Percentiles rank a stretch among this genome's conserved stretches.
These are phyloP conservation scores for Aspidiotus rigidus DNA, from an alignment of 2,888 invertebrate species.

Conservation along the genomic window DNA sequence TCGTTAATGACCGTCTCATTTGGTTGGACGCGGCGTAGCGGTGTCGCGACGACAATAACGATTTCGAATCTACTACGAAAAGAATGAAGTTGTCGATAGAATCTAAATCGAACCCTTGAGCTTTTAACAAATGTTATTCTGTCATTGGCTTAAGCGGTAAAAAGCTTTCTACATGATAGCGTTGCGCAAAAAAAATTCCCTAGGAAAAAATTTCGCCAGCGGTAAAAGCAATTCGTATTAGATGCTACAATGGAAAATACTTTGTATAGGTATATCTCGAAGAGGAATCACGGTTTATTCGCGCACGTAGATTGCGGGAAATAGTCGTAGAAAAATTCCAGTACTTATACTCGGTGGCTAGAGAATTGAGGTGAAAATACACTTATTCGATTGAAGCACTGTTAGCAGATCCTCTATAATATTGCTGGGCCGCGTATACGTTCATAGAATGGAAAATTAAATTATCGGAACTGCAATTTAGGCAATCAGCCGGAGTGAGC, in stretches of 20 bases:
- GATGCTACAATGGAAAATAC: not conserved
- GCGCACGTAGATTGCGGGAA: not conserved
- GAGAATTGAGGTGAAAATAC: no score
- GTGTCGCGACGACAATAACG: not conserved
- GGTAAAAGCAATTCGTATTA: not conserved
- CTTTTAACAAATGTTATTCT: conserved; percentile 26
- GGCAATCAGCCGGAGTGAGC: no score
- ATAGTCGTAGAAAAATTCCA: not conserved
- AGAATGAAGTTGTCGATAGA: conserved; percentile 15
- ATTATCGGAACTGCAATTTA: no score
- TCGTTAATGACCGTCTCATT: not conserved
- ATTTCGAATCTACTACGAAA: conserved; percentile 2
- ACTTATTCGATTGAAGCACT: no score
- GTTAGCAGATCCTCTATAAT: no score
- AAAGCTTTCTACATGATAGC: not conserved
- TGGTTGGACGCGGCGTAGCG: not conserved
- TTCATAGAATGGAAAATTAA: no score
- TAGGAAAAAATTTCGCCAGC: not conserved
- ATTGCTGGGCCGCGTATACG: no score
- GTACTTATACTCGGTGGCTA: not conserved
- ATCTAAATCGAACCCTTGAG: conserved; percentile 28
- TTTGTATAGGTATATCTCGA: not conserved
- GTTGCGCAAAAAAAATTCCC: not conserved
- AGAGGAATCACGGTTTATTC: not conserved
- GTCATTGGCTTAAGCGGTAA: conserved; percentile 13